Base-by-base conservation (phyloP, 2,888 invertebrate genomes). In the Lingula anatina region DNA sequence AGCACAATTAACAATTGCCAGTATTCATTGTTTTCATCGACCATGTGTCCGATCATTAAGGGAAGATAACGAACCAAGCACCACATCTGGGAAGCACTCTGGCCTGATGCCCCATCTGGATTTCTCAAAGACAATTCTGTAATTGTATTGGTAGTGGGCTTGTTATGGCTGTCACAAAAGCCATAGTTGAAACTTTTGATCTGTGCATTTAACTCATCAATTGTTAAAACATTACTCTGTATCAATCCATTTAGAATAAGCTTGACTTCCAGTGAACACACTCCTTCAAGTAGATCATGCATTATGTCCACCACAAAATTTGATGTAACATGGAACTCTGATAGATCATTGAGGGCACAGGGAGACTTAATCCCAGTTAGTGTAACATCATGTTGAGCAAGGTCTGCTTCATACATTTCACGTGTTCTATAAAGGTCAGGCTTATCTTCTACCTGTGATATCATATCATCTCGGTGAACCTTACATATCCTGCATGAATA, bases 281-380 rank as follows among this genome's bases (percentile, higher is more conserved):
- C 28, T 15, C 50, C 50, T 47, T 50, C 50, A 23, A 50, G 25
- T 31, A 47, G 2, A 39, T 50, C 50, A 41, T 44, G 50, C 46
- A 50, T 46, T n/a, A 50, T 36, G 35, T 50, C 50, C 18, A 42
- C 35, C 12, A 42, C 41, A 28, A 47, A 41, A 5, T 26, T 31
- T 18, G 18, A 18, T 5, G 42, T 27, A 25, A 47, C 28, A 37
- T 46, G 46, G 20, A 27, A 43, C 31, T 41, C 40, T 5, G 20
- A 9, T n/a, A 50, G 26, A 7, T 47, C 27, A 46, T 46, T 46
- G 5, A 50, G 37, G 15, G 39, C 20, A 47, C 31, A 41, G 28
- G 38, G 9, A 31, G 18, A 21, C 23, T 50, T 46, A 1, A 50
- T 24, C n/a, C 50, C 50, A 40, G 25, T 31, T 18, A 43, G 23